Percentiles rank a stretch among this genome's conserved stretches.
phyloP scores from a whole-genome alignment of 1,140 invertebrate genomes.

The Ips typographus region DNA sequence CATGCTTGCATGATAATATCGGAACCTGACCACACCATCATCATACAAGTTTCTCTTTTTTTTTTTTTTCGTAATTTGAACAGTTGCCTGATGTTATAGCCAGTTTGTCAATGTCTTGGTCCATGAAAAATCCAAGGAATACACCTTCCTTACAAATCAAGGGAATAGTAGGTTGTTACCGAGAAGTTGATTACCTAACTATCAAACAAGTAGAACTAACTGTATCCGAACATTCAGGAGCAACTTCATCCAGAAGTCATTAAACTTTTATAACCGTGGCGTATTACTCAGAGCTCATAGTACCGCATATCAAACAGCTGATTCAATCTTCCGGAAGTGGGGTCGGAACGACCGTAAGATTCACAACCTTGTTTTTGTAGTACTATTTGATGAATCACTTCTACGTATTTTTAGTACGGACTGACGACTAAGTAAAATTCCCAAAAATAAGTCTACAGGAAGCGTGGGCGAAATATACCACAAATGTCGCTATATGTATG shows the following conservation, averaged over 20 bases:
- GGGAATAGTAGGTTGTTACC: too few species aligned
- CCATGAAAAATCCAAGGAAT: too few species aligned
- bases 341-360: background rate
- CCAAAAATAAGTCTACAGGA: background rate
- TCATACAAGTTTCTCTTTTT: constrained; percentile 5
- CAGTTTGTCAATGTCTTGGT: too few species aligned
- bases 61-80: constrained; percentile 5
- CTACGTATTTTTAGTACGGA: background rate
- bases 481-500: too few species aligned
- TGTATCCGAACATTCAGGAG: too few species aligned
- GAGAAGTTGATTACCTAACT: too few species aligned
- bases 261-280: background rate
- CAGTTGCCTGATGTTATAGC: too few species aligned
- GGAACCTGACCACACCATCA: constrained; percentile 11
- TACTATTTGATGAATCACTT: constrained; percentile 2
- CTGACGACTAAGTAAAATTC: background rate
- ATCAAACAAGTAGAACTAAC: too few species aligned
- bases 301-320: background rate
- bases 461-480: too few species aligned
- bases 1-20: constrained; percentile 13
- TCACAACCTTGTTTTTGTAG: background rate
- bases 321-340: background rate
- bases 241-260: background rate
- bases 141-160: too few species aligned
- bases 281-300: background rate